phyloP scores from a whole-genome alignment of 2,113 vertebrate species.

The Tragelaphus scriptus region DNA sequence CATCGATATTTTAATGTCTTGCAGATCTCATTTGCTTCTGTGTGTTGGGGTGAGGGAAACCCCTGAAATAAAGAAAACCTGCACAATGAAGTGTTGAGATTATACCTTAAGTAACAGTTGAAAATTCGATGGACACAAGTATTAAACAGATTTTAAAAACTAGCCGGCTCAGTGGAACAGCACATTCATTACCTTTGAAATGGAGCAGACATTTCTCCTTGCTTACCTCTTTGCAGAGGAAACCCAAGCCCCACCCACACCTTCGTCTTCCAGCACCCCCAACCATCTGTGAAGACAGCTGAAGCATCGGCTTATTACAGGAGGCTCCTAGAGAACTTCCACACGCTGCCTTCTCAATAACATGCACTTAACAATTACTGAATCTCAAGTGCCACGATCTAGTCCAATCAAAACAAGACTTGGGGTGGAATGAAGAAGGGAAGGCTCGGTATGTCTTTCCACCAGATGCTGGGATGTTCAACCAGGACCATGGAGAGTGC shows the following conservation, averaged over 20 bases:
- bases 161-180: not conserved
- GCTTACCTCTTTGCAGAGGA: not conserved
- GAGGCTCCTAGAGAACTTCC: slow-evolving; percentile 19
- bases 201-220: not conserved
- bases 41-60: too few relatives aligned
- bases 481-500: not conserved
- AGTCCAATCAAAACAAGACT: not conserved
- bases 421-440: rapidly evolving
- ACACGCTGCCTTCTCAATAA: rapidly evolving
- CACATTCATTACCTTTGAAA: not conserved
- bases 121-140: not conserved
- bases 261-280: not conserved
- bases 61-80: not conserved
- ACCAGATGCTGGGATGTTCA: not conserved
- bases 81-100: not conserved
- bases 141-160: not conserved
- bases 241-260: not conserved
- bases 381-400: not conserved
- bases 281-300: not conserved
- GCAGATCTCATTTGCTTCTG: not conserved
- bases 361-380: not conserved
- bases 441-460: not conserved
- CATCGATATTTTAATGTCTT: not conserved
- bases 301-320: not conserved
- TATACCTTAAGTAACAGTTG: not conserved